Conservation (phyloP, 2,888 invertebrate genomes). For the Cantharis rustica region DNA sequence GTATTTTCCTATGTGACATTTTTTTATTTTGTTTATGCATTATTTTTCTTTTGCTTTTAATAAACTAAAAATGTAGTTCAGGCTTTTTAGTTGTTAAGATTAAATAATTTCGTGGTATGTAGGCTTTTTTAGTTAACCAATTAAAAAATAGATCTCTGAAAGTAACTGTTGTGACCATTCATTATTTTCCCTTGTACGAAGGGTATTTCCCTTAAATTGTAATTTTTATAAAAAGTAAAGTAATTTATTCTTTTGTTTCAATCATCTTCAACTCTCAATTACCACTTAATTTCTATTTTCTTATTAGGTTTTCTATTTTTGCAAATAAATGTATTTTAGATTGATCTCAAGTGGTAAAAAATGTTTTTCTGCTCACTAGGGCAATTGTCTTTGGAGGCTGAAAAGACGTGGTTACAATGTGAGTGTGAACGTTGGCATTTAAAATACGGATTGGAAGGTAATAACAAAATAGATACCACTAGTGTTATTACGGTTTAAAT, state of each 20-base stretch:
- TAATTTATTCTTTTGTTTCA: background rate
- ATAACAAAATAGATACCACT: slow-evolving; percentile 49
- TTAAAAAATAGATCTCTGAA: background rate
- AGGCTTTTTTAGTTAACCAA: background rate
- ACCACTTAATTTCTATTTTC: background rate
- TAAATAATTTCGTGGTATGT: background rate
- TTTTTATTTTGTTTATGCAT: background rate
- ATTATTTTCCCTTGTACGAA: background rate
- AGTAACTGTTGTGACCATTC: background rate
- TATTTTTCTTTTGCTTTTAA: background rate
- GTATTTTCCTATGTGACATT: background rate
- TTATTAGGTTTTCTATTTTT: background rate
- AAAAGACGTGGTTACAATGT: slow-evolving; percentile 88
- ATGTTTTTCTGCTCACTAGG: slow-evolving; percentile 58
- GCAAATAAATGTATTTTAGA: background rate
- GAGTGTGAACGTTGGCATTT: slow-evolving; percentile 89
- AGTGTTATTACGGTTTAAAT: slow-evolving; percentile 35
- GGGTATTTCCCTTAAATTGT: background rate
- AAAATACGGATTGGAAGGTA: slow-evolving; percentile 81
- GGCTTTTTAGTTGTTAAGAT: background rate
- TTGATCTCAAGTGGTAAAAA: background rate
- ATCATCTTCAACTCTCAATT: background rate
- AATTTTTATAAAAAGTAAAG: background rate
- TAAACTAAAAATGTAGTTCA: background rate
- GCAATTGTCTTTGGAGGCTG: slow-evolving; percentile 84